A percentile compares a stretch with the other conserved stretches of the same genome.
These are phyloP conservation scores for Diabrotica virgifera DNA, from an alignment of 1,140 invertebrate species.

Conservation along the genomic window DNA sequence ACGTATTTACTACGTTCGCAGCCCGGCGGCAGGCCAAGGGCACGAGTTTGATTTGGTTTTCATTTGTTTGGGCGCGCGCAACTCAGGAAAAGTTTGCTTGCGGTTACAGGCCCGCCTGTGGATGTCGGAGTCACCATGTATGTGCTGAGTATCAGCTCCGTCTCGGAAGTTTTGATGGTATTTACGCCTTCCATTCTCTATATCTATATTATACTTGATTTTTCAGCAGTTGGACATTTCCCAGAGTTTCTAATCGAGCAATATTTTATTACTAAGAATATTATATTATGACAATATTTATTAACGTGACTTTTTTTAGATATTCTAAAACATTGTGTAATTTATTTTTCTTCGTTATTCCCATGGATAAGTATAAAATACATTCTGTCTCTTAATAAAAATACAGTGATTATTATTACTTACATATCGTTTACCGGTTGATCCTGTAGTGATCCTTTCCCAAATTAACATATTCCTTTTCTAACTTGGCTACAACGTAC, in stretches of 20 bases:
- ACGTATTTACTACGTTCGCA: conserved; percentile 17
- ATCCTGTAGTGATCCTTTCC: too few relatives aligned
- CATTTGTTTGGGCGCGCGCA: conserved; percentile 21
- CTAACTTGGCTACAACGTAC: too few relatives aligned
- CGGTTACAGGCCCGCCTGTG: conserved; percentile 86
- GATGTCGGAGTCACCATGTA: conserved; percentile 97
- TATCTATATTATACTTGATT: conserved; percentile 3
- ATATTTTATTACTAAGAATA: background rate
- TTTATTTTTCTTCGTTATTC: too few relatives aligned
- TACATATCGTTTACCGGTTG: too few relatives aligned
- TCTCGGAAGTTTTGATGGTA: conserved; percentile 98
- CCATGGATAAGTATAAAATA: too few relatives aligned
- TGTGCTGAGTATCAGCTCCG: conserved; percentile 96
- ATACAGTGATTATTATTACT: too few relatives aligned
- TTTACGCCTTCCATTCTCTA: conserved; percentile 17
- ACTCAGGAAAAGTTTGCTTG: conserved; percentile 30
- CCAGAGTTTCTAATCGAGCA: background rate
- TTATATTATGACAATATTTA: too few relatives aligned
- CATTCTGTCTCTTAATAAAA: too few relatives aligned
- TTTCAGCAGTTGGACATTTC: background rate
- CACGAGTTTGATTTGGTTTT: conserved; percentile 49
- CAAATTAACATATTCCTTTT: too few relatives aligned
- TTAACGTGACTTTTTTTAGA: too few relatives aligned
- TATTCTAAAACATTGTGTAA: too few relatives aligned
- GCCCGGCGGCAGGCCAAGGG: conserved; percentile 45